Evolutionary conservation across 37 sponge, comb jelly and placozoan species (phyloP), one percentile per base, ranked within the genome.

Genomic region (Chondrilla cf. caribensis): DNA sequence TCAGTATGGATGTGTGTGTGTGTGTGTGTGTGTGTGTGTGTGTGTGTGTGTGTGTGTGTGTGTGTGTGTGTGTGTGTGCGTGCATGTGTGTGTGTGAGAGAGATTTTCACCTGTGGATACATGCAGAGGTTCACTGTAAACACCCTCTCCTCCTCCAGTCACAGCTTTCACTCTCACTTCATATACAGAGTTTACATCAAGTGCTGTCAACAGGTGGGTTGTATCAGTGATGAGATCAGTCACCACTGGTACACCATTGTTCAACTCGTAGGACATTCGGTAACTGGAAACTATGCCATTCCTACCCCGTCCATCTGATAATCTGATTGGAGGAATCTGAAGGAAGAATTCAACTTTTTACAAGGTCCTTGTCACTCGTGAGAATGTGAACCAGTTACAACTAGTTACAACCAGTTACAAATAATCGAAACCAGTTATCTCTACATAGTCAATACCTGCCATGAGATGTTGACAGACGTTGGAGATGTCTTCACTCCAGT

Each of bases 201-300:
- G 83, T 25, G 17, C 55, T 26, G 67, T 11, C 40, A 87, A 58
- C 0, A 25, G 0, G 51, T 54, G 60, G 3, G 9, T 24, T 40
- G 80, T 80, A 5, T 17, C 15, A n/a, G 82, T 28, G 40, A 39
- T 55, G 6, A n/a, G 36, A 14, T 58, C 60, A 15, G 29, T 14
- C 2, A 26, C 25, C 6, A 40, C 21, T 26, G 44, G 2, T 39
- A n/a, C 44, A 2, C 6, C 76, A 19, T 43, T 43, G 24, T 2
- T 22, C 21, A 40, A 15, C 2, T 70, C 29, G 60, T 79, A 87
- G 28, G 58, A 37, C 0, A 87, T 35, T 22, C 70, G 67, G 60
- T 87, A 83, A 2, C 36, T 42, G 22, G 83, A 78, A 57, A 87
- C 22, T 9, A 54, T 36, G 32, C 87, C 87, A 29, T 73, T 73